Evolutionary conservation across 2,113 vertebrate genomes (phyloP).

Genomic region (Ariopsis seemanni): DNA sequence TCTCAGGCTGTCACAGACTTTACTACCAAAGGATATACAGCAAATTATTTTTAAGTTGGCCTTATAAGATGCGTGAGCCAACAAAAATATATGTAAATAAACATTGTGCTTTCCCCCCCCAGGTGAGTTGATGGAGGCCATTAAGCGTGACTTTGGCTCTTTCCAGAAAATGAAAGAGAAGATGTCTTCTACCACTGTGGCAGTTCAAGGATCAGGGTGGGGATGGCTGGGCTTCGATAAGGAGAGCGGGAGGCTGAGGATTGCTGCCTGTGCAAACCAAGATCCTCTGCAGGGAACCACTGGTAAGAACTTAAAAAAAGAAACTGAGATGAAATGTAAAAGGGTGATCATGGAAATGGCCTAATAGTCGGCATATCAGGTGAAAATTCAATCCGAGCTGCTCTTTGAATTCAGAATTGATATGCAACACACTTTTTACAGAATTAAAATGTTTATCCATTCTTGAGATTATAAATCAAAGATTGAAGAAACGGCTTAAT

Average conservation of each 20-base stretch:
- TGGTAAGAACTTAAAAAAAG: slow-evolving; percentile 70
- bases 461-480: too few relatives aligned
- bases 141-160: slow-evolving; percentile 93
- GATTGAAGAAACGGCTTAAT: too few relatives aligned
- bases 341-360: neutral
- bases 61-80: neutral
- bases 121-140: slow-evolving; percentile 92
- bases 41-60: neutral
- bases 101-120: neutral
- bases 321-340: neutral
- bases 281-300: slow-evolving; percentile 94
- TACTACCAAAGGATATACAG: neutral
- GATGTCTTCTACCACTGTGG: slow-evolving; percentile 83
- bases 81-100: neutral
- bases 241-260: slow-evolving; percentile 78
- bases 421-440: too few relatives aligned
- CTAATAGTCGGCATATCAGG: too few relatives aligned
- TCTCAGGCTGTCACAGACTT: neutral
- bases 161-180: slow-evolving; percentile 91
- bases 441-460: too few relatives aligned
- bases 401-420: neutral
- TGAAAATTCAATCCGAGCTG: neutral
- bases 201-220: slow-evolving; percentile 97
- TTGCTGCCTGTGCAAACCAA: slow-evolving; percentile 90
- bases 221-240: slow-evolving; percentile 93